phyloP scores from a whole-genome alignment of 1,140 invertebrate species.

The Pseudomyrmex sp. region DNA sequence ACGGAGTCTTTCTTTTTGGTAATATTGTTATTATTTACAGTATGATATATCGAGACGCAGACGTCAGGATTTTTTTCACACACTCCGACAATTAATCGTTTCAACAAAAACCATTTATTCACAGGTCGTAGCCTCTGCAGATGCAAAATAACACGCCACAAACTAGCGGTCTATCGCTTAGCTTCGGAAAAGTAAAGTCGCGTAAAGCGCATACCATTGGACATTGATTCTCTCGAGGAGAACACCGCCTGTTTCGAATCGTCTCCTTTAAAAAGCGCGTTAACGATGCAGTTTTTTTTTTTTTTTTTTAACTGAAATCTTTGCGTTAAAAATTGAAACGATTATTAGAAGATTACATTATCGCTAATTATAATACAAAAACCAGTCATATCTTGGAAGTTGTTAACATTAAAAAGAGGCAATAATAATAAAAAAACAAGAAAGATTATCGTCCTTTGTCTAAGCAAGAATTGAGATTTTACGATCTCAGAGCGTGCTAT shows the following conservation, averaged over 20 bases:
- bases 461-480: constrained; percentile 10
- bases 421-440: not conserved
- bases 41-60: constrained; percentile 49
- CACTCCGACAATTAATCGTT: constrained; percentile 56
- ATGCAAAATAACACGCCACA: constrained; percentile 58
- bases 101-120: constrained; percentile 62
- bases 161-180: constrained; percentile 59
- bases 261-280: constrained; percentile 16
- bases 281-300: not conserved
- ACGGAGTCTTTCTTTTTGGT: constrained; percentile 38
- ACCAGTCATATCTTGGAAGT: constrained; percentile 17
- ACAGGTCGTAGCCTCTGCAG: constrained; percentile 55
- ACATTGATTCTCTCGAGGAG: constrained; percentile 39
- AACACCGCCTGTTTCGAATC: constrained; percentile 49
- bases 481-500: not conserved
- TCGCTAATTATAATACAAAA: not conserved
- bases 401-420: constrained; percentile 18
- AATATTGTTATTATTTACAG: constrained; percentile 59
- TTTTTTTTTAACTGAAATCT: not conserved
- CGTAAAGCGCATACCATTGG: constrained; percentile 49
- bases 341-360: not conserved
- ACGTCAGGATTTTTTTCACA: constrained; percentile 50
- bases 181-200: constrained; percentile 56
- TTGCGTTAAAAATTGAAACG: too few species aligned
- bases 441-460: not conserved